phyloP scores from a whole-genome alignment of 2,888 invertebrate genomes.

The Rhamphomyia laevipes region DNA sequence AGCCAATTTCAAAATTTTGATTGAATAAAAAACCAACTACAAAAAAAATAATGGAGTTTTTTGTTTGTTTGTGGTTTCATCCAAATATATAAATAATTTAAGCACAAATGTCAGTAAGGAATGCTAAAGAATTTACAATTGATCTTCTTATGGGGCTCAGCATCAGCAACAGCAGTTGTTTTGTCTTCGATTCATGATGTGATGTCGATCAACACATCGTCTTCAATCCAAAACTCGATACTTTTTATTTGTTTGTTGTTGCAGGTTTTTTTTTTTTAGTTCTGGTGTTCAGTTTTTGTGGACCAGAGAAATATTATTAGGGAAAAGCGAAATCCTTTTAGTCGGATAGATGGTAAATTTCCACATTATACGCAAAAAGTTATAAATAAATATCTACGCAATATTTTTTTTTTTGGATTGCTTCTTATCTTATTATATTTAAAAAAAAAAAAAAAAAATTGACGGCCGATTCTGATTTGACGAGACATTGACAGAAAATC shows the following conservation, averaged over 20 bases:
- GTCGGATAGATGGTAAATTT: too few relatives aligned
- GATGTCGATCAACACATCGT: slow-evolving; percentile 3
- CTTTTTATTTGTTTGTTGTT: slow-evolving; percentile 4
- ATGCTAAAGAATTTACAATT: not conserved
- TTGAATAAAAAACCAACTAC: too few relatives aligned
- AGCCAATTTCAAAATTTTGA: too few relatives aligned
- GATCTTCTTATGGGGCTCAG: not conserved
- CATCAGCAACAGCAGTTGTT: not conserved
- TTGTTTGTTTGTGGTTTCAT: too few relatives aligned
- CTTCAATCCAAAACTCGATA: not conserved
- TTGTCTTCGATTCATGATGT: slow-evolving; percentile 19
- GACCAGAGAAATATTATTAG: too few relatives aligned
- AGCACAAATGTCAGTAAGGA: not conserved
- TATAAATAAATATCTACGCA: too few relatives aligned
- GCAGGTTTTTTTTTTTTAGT: slow-evolving; percentile 7
- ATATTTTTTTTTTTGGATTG: too few relatives aligned
- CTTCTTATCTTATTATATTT: too few relatives aligned
- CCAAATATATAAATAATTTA: not conserved
- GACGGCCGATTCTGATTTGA: slow-evolving; percentile 3
- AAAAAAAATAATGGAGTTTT: too few relatives aligned
- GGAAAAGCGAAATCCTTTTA: too few relatives aligned
- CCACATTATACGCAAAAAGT: too few relatives aligned
- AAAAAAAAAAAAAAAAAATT: not conserved
- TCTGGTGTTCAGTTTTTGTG: slow-evolving; percentile 18
- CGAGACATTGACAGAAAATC: slow-evolving; percentile 1